Conservation (phyloP, 2,797 vertebrate genomes). For the Rhincodon typus region DNA sequence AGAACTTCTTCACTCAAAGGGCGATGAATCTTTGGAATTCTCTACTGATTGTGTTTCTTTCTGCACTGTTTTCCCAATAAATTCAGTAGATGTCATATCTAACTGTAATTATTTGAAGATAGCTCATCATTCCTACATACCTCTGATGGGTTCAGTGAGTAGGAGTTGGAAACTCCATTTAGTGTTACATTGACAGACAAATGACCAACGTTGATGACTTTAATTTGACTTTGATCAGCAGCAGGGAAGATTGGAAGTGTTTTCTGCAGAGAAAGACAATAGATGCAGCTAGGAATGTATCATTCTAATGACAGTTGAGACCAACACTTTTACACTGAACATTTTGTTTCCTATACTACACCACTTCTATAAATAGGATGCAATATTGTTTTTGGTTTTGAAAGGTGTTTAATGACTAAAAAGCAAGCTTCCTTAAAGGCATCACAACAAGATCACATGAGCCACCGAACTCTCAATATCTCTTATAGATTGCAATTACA, state of each 20-base stretch:
- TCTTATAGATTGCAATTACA: not conserved
- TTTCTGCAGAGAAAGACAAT: conserved; percentile 60
- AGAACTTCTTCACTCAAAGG: no score
- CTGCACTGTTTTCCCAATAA: not conserved
- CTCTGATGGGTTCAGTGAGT: not conserved
- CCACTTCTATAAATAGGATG: not conserved
- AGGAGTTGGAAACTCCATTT: no score
- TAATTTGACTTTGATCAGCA: conserved; percentile 65
- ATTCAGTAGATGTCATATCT: no score
- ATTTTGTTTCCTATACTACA: not conserved
- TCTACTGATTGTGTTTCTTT: no score
- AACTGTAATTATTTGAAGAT: not conserved
- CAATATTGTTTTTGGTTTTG: not conserved
- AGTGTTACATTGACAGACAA: conserved; percentile 39
- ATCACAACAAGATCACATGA: not conserved
- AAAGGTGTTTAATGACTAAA: not conserved
- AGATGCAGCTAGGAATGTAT: not conserved
- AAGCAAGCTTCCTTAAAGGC: not conserved
- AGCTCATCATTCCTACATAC: conserved; percentile 37
- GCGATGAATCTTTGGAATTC: no score
- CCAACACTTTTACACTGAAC: not conserved
- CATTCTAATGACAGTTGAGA: not conserved
- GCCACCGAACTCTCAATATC: not conserved
- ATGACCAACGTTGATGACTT: conserved; percentile 68
- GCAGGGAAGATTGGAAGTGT: conserved; percentile 74